These are phyloP conservation scores for Myrmophylax atrothorax DNA, from an alignment of 2,113 vertebrate species.

Conservation along the genomic window DNA sequence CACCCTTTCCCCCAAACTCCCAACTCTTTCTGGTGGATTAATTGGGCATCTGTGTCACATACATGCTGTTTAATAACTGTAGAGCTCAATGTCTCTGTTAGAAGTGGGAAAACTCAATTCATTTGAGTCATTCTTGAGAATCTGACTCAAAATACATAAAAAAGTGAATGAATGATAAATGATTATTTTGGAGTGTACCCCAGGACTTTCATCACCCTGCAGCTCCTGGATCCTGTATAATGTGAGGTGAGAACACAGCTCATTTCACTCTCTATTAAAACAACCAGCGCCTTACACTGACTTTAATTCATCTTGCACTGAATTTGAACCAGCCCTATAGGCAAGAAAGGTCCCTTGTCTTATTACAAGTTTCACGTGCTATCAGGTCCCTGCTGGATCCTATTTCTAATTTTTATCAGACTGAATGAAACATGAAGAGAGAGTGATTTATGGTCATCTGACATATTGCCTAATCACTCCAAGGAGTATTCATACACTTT, in stretches of 20 bases:
- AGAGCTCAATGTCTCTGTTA: background rate
- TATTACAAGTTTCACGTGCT: constrained; percentile 39
- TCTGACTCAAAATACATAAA: background rate
- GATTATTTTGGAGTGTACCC: background rate
- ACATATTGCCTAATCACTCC: background rate
- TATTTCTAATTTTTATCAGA: constrained; percentile 54
- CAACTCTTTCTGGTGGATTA: background rate
- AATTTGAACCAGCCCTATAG: constrained; percentile 26
- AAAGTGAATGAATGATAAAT: background rate
- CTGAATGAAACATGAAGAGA: constrained; percentile 30
- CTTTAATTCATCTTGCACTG: constrained; percentile 44
- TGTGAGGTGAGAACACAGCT: background rate
- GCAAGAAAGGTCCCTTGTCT: constrained; percentile 19
- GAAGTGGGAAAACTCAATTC: background rate
- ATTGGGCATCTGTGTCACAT: background rate
- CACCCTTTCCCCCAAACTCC: background rate
- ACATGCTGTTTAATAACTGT: background rate
- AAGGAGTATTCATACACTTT: background rate
- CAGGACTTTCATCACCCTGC: background rate
- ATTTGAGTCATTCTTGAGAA: background rate
- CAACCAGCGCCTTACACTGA: background rate
- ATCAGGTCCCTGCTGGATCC: constrained; percentile 21
- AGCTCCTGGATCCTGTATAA: background rate
- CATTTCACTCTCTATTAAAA: constrained; percentile 26
- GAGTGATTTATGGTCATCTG: constrained; percentile 27